A percentile compares a stretch with the other conserved stretches of the same genome.
These are phyloP conservation scores for Parapristionchus giblindavisi DNA, from an alignment of 2,888 invertebrate genomes.

Conservation along the genomic window DNA sequence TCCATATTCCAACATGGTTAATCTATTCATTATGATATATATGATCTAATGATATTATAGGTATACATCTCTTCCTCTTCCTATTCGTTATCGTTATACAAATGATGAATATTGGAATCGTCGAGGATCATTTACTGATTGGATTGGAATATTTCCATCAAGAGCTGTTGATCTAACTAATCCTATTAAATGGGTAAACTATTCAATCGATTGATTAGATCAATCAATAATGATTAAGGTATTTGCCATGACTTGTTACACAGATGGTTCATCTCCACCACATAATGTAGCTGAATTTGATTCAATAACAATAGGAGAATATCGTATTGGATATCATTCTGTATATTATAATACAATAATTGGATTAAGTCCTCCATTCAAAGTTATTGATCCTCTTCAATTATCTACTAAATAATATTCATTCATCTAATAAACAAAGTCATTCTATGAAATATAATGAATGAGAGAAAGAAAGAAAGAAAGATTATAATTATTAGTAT, in stretches of 20 bases:
- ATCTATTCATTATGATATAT: slow-evolving; percentile 1
- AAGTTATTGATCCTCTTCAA: slow-evolving; percentile 39
- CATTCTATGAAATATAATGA: not conserved
- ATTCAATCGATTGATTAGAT: not conserved
- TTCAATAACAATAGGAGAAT: slow-evolving; percentile 53
- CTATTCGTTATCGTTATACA: slow-evolving; percentile 51
- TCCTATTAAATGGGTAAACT: slow-evolving; percentile 28
- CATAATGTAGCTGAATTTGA: slow-evolving; percentile 53
- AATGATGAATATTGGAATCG: slow-evolving; percentile 49
- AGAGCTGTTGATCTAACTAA: slow-evolving; percentile 22
- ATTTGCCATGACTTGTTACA: slow-evolving; percentile 38
- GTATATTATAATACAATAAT: slow-evolving; percentile 47
- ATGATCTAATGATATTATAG: slow-evolving; percentile 37
- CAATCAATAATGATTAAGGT: slow-evolving; percentile 44
- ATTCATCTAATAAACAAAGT: not conserved
- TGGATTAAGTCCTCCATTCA: slow-evolving; percentile 50
- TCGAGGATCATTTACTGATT: slow-evolving; percentile 59
- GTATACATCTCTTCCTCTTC: slow-evolving; percentile 53
- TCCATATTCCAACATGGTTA: slow-evolving; percentile 24
- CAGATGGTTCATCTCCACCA: slow-evolving; percentile 23
- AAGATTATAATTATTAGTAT: not conserved
- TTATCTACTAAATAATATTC: not conserved
- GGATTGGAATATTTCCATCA: slow-evolving; percentile 58
- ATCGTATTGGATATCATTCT: slow-evolving; percentile 56
- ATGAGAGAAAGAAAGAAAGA: not conserved